Base-by-base conservation (phyloP, 2,797 vertebrate genomes). In the Epinephelus coioides region DNA sequence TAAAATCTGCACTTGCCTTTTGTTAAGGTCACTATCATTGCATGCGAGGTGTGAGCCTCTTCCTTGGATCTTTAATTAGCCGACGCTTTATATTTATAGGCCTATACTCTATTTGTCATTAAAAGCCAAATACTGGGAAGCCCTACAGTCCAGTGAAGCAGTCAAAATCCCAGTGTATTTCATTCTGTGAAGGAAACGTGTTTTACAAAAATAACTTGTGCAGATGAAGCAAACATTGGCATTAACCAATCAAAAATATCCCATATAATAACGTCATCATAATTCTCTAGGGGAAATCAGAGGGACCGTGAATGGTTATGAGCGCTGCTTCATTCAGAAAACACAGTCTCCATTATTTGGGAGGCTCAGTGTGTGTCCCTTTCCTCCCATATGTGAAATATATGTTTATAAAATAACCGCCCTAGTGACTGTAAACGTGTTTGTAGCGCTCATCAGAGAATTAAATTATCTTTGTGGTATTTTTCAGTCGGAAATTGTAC, bases 1-100 rank as follows among this genome's bases (percentile, higher is more conserved):
- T 43, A 15, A 71, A 82, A 84, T 81, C 74, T 65, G 47, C 38
- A 6, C 4, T 49, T 76, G 43, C 13, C 30, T 65, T 55, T 25
- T 10, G 5, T 17, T 18, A 21, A 64, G 7, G 59, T 71, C 47
- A 65, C 3, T 13, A 6, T 25, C 50, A 30, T 51, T 49, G 40
- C 57, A 17, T 6, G n/a, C 0, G 15, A 69, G 23, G 15, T 17
- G 25, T 1, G 34, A 67, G 2, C 3, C 12, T 47, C 7, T 62
- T n/a, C 38, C 23, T 64, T 50, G n/a, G 25, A 38, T 15, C 11
- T 25, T 30, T 54, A 25, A 56, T 40, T 46, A 50, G 63, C 44
- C 18, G 9, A 30, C 27, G 27, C 27, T 30, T 30, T 30, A 30
- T 30, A 30, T 30, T 30, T 30, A 30, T 30, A 27, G 25, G 25